phyloP scores from a whole-genome alignment of 53 echinoderm and acorn worm genomes.

The Stichopus horrens region DNA sequence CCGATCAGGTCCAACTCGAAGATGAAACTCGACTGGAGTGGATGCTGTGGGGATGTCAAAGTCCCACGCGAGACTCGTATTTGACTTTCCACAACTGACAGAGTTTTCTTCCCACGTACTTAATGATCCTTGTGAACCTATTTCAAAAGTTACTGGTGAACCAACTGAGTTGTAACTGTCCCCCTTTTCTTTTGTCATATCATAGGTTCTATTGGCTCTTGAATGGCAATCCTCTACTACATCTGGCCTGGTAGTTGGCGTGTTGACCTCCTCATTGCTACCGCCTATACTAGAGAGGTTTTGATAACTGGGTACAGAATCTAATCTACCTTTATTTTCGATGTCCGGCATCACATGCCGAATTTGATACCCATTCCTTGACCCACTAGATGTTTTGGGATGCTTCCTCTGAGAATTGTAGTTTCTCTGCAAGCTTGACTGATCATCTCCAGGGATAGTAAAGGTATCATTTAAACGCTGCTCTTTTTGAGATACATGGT shows the following conservation, averaged over 20 bases:
- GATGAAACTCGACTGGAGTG: constrained; percentile 69
- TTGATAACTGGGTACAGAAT: constrained; percentile 24
- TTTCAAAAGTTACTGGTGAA: constrained; percentile 42
- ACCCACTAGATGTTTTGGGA: background rate
- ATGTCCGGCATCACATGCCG: constrained; percentile 9
- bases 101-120: constrained; percentile 60
- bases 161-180: constrained; percentile 45
- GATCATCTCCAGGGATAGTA: constrained; percentile 61
- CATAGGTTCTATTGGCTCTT: constrained; percentile 77
- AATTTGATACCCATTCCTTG: constrained; percentile 18
- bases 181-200: constrained; percentile 57
- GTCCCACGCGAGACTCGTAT: constrained; percentile 76
- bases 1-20: constrained; percentile 58
- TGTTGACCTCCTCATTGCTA: constrained; percentile 5
- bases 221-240: constrained; percentile 64
- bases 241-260: constrained; percentile 56
- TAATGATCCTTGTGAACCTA: constrained; percentile 58
- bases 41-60: constrained; percentile 66
- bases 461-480: constrained; percentile 41
- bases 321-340: constrained; percentile 26
- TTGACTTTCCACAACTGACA: constrained; percentile 58
- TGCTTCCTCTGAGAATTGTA: constrained; percentile 3
- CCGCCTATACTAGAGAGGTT: constrained; percentile 23
- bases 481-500: constrained; percentile 10
- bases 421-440: constrained; percentile 49